These are phyloP conservation scores for Gisinianus flammeolus DNA, from an alignment of 2,888 invertebrate species.

Conservation along the genomic window DNA sequence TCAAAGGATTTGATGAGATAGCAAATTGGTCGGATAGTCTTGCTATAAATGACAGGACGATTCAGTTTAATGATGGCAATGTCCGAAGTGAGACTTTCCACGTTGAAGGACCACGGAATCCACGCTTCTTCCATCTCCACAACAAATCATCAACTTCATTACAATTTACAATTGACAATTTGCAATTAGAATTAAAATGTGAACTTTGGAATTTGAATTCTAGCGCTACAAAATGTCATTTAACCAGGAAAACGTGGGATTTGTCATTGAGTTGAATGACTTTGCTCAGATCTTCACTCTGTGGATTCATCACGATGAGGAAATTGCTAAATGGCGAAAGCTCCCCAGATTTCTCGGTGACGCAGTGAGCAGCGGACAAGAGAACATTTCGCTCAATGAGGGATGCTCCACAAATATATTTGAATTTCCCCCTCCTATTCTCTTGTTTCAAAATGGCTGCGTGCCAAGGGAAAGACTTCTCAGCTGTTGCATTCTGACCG, in stretches of 20 bases:
- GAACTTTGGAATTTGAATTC: too few species aligned
- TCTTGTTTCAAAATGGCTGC: constrained; percentile 6
- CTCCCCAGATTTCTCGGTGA: neutral
- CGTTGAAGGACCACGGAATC: constrained; percentile 1
- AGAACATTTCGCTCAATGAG: constrained; percentile 27
- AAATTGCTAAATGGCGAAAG: neutral
- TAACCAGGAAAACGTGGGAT: too few species aligned
- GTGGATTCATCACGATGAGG: neutral
- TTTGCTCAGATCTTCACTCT: neutral
- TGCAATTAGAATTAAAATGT: too few species aligned
- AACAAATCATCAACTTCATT: too few species aligned
- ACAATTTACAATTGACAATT: too few species aligned
- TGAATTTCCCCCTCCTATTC: neutral
- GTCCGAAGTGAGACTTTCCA: constrained; percentile 12
- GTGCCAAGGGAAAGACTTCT: constrained; percentile 14
- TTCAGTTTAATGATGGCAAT: constrained; percentile 1
- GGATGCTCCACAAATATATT: constrained; percentile 23
- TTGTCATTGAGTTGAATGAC: too few species aligned
- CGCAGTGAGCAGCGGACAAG: constrained; percentile 20
- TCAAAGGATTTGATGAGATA: constrained; percentile 13
- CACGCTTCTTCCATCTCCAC: constrained; percentile 13
- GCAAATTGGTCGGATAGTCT: constrained; percentile 17
- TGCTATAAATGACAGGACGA: constrained; percentile 3
- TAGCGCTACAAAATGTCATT: too few species aligned
- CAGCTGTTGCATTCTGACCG: neutral